Evolutionary conservation across 64 coral and sea anemone genomes (phyloP).

Genomic region (Platygyra sinensis): DNA sequence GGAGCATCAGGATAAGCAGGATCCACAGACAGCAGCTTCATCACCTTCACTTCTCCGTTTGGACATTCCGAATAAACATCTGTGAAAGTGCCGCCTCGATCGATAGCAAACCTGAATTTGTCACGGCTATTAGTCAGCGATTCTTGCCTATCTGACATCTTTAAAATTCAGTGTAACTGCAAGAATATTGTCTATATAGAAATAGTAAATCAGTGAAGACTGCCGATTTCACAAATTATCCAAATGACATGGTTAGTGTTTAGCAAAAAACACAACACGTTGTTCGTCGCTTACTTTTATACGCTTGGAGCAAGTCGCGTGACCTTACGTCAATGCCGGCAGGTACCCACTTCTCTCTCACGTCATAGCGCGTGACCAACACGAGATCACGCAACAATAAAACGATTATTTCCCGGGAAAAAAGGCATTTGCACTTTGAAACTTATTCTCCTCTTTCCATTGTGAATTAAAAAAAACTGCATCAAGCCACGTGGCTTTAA

Average conservation of each 20-base stretch:
- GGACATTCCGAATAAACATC: constrained; percentile 90
- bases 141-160: background rate
- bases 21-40: constrained; percentile 86
- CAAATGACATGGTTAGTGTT: background rate
- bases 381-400: constrained; percentile 42
- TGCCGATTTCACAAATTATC: background rate
- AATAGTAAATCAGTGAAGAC: background rate
- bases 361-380: constrained; percentile 36
- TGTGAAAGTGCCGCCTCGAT: constrained; percentile 91
- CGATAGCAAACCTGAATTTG: constrained; percentile 88
- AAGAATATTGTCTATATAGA: background rate
- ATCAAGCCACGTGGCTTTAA: no score
- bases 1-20: constrained; percentile 84
- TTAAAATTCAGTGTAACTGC: background rate
- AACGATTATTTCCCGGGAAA: background rate
- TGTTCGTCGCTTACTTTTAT: background rate
- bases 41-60: constrained; percentile 69
- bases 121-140: background rate
- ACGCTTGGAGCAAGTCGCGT: background rate
- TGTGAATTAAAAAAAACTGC: no score
- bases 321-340: background rate
- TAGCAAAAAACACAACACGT: background rate
- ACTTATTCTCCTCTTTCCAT: no score
- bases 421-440: no score
- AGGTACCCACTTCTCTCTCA: background rate